phyloP scores from a whole-genome alignment of 2,113 vertebrate genomes.

The Podocnemis expansa region DNA sequence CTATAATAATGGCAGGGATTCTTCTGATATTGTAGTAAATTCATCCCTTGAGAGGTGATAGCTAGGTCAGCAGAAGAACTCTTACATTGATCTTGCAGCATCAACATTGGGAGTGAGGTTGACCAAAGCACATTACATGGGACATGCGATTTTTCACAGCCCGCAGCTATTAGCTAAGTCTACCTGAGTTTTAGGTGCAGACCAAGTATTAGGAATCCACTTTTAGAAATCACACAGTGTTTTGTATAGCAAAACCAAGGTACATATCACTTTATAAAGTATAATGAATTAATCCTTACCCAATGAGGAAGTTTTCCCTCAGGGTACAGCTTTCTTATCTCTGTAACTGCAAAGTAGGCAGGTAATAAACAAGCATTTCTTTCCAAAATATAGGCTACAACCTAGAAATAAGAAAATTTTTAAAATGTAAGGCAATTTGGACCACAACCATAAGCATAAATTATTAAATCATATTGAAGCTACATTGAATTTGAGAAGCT shows the following conservation, averaged over 20 bases:
- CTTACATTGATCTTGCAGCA: not conserved
- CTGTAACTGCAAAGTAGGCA: conserved; percentile 96
- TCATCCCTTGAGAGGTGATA: not conserved
- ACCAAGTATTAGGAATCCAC: not conserved
- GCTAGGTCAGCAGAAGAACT: not conserved
- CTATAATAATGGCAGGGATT: not conserved
- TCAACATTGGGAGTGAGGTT: not conserved
- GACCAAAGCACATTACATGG: not conserved
- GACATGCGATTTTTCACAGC: not conserved
- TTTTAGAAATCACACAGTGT: not conserved
- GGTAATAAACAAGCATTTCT: conserved; percentile 97
- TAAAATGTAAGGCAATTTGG: not conserved
- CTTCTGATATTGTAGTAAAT: not conserved
- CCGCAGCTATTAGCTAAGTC: not conserved
- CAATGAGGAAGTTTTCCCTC: conserved; percentile 97
- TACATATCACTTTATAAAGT: not conserved
- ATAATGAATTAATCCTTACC: conserved; percentile 77
- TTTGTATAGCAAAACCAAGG: not conserved
- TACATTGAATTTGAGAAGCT: not conserved
- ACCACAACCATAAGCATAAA: not conserved
- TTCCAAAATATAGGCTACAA: conserved; percentile 97
- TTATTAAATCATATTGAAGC: not conserved
- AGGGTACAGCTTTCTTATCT: conserved; percentile 96
- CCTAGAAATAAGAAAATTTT: conserved; percentile 74
- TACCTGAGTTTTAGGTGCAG: not conserved